Evolutionary conservation across 1,140 invertebrate species (phyloP), one percentile per base, ranked within the genome.

Genomic region (Drosophila sproati): DNA sequence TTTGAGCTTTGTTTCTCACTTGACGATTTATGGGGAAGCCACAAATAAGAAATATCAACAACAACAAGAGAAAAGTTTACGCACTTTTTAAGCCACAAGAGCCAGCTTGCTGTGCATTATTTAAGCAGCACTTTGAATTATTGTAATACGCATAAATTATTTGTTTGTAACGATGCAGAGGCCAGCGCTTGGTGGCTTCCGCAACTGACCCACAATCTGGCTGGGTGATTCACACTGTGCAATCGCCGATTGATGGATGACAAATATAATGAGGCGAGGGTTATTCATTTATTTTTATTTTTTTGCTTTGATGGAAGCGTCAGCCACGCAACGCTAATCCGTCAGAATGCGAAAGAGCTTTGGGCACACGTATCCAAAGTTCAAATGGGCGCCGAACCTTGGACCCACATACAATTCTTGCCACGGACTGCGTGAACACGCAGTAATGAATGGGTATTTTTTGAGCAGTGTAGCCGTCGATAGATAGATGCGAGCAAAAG

Each of bases 81-180:
- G 82, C 82, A 86, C 78, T 82, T 86, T 63, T 62, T 54, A 51
- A 32, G n/a, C 67, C 63, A 59, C 35, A 56, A 56, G 20, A 64
- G 52, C 37, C 59, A 71, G 67, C 52, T 59, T 73, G 55, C 39
- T 57, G 73, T 67, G 50, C 74, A 74, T 81, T 83, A 77, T 70
- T 70, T 64, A 64, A 64, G 35, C 69, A 57, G 37, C 63, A 61
- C 56, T 70, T 74, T 88, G 77, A 82, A 71, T 88, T 80, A 86
- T 86, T 82, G 82, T 82, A 71, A 85, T 68, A 71, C 56, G 82
- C 83, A 88, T 88, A 89, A 88, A 88, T 87, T 88, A 88, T 73
- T 70, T 39, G 6, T 54, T 34, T 39, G 28, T 78, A 73, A 79
- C 69, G 83, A 83, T 87, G 61, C 82, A 82, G 71, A 52, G 48